A percentile compares a stretch with the other conserved stretches of the same genome.
These are phyloP conservation scores for Monopterus albus DNA, from an alignment of 2,113 vertebrate genomes.

Conservation along the genomic window DNA sequence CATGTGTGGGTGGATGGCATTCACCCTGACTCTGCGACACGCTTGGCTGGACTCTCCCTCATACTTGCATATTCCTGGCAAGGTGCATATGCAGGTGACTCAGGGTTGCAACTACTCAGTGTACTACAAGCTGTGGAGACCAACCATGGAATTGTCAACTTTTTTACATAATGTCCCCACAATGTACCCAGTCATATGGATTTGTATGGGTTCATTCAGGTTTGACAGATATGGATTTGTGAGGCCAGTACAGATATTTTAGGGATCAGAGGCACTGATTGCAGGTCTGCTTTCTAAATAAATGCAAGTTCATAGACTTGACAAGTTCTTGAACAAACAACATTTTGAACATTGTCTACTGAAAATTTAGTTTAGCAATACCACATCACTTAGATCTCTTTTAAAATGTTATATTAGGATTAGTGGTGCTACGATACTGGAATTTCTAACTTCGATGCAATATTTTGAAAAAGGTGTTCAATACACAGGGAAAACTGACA, in stretches of 20 bases:
- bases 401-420: no score
- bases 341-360: background rate
- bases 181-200: constrained; percentile 34
- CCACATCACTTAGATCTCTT: no score
- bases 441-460: no score
- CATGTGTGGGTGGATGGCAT: constrained; percentile 53
- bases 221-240: background rate
- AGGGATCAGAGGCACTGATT: background rate
- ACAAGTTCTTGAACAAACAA: background rate
- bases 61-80: constrained; percentile 67
- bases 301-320: background rate
- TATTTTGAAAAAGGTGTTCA: no score
- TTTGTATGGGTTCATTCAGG: constrained; percentile 24
- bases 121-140: constrained; percentile 59
- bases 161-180: constrained; percentile 57
- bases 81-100: constrained; percentile 60
- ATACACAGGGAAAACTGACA: no score
- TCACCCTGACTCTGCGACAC: constrained; percentile 60
- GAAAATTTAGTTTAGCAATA: no score
- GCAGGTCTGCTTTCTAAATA: background rate
- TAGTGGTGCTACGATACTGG: no score
- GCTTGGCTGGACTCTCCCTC: constrained; percentile 54
- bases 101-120: constrained; percentile 44
- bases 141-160: constrained; percentile 57
- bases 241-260: background rate